A percentile compares a stretch with the other conserved stretches of the same genome.
phyloP scores from a whole-genome alignment of 2,113 vertebrate species.

The Prunella himalayana region DNA sequence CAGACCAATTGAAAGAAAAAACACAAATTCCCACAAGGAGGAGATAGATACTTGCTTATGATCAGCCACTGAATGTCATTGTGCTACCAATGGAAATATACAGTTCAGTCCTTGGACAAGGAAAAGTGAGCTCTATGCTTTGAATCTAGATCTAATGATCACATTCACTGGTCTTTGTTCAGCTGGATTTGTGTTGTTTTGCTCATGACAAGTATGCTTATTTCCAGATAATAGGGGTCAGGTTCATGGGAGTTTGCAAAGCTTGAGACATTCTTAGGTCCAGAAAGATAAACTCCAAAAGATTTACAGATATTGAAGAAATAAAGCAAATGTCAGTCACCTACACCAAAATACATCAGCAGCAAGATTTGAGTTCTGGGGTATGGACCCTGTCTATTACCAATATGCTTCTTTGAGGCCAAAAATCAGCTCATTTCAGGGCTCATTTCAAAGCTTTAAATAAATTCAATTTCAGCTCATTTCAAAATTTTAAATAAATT shows the following conservation, averaged over 20 bases:
- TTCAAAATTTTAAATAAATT: background rate
- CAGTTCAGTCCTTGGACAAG: background rate
- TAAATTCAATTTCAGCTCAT: accelerated
- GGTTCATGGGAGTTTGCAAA: background rate
- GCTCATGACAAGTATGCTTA: background rate
- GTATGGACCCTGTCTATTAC: background rate
- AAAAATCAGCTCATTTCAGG: background rate
- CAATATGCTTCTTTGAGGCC: background rate
- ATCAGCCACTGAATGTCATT: background rate
- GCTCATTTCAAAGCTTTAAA: background rate
- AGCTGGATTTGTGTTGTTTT: background rate
- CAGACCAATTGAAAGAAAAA: background rate
- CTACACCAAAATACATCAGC: background rate
- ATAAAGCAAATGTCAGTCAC: background rate
- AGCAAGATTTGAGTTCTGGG: background rate
- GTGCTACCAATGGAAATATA: background rate
- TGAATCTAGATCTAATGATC: background rate
- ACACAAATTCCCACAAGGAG: conserved; percentile 7
- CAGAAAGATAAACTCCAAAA: background rate
- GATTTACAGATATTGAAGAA: background rate
- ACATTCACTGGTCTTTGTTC: background rate
- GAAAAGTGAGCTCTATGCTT: background rate
- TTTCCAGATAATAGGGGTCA: background rate
- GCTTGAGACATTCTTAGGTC: background rate
- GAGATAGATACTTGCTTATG: background rate